Conservation (phyloP, 1,140 invertebrate genomes). For the Drosophila melanogaster region Release_6_plus_ISO1_MT NT_037436.4:3113001-3113500, state of each 20-base stretch:
- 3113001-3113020: no score
- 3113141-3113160: neutral
- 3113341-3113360: constrained; percentile 4
- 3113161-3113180: neutral
- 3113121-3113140: neutral
- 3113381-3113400: constrained; percentile 15
- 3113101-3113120: neutral
- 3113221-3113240: no score
- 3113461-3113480: constrained; percentile 28
- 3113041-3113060: constrained; percentile 7
- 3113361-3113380: constrained; percentile 8
- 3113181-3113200: constrained; percentile 1
- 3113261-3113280: constrained; percentile 7
- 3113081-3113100: constrained; percentile 2
- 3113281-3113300: constrained; percentile 32
- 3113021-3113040: neutral
- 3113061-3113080: neutral
- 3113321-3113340: constrained; percentile 13
- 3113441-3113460: constrained; percentile 10
- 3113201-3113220: constrained; percentile 2
- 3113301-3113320: constrained; percentile 23
- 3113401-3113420: neutral
- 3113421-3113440: neutral
- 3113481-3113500: neutral
- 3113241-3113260: neutral